Conservation (phyloP, 2,113 vertebrate genomes). For the Pithys albifrons region DNA sequence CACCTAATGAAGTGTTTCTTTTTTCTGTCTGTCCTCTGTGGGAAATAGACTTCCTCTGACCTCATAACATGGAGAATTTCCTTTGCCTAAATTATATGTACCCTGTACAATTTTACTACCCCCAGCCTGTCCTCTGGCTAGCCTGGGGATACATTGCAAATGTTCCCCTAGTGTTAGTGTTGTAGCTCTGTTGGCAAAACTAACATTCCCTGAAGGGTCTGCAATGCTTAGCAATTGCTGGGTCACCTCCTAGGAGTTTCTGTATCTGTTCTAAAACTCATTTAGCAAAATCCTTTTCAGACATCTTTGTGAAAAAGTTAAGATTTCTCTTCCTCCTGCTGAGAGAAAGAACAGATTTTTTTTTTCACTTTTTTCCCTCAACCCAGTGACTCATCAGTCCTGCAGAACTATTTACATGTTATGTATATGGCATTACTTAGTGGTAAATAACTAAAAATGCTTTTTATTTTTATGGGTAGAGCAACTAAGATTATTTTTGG, state of each 20-base stretch:
- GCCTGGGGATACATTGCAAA: not conserved
- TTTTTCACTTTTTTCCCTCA: rapidly evolving
- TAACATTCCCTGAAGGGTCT: not conserved
- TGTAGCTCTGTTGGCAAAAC: not conserved
- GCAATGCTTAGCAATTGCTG: not conserved
- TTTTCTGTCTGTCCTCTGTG: not conserved
- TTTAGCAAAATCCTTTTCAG: not conserved
- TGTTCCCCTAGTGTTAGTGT: not conserved
- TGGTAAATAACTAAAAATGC: slow-evolving; percentile 41
- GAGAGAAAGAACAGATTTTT: not conserved
- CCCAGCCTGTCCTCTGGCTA: not conserved
- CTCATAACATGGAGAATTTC: not conserved
- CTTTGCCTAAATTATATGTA: not conserved
- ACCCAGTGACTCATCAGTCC: slow-evolving; percentile 4
- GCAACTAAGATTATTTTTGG: slow-evolving; percentile 10
- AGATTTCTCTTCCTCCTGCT: not conserved
- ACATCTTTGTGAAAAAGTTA: not conserved
- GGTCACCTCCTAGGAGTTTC: not conserved
- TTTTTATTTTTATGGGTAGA: not conserved
- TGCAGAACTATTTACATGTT: not conserved
- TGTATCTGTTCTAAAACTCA: not conserved
- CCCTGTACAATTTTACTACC: not conserved
- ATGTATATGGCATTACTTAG: not conserved
- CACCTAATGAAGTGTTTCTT: not conserved
- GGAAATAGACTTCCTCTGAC: not conserved